phyloP scores from a whole-genome alignment of 2,888 invertebrate species.

The Ischnus inquisitorius region DNA sequence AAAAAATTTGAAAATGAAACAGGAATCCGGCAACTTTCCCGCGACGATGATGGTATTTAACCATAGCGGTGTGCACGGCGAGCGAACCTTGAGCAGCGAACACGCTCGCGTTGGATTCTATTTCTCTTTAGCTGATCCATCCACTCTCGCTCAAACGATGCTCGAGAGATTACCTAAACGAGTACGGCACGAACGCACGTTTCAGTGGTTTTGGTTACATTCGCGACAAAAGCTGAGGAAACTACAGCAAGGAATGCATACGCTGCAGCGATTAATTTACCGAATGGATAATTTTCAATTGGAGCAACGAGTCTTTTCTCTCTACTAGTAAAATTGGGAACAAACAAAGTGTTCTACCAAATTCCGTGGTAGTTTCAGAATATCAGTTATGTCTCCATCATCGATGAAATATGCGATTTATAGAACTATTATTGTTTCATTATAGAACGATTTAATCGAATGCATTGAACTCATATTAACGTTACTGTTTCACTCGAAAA shows the following conservation, averaged over 20 bases:
- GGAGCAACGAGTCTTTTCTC: too few species aligned
- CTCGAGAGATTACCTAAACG: neutral
- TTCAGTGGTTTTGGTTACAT: neutral
- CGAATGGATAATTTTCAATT: neutral
- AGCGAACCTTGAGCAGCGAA: neutral
- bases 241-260: neutral
- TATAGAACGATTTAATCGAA: neutral
- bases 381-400: too few species aligned
- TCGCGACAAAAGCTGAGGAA: neutral
- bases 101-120: neutral
- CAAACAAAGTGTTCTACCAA: too few species aligned
- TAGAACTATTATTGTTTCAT: neutral
- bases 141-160: neutral
- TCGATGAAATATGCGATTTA: too few species aligned
- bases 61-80: neutral
- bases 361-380: too few species aligned
- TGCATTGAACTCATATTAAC: neutral
- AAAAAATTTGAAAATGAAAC: neutral
- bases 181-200: neutral
- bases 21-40: constrained; percentile 9
- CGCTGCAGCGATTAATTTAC: neutral
- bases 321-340: too few species aligned
- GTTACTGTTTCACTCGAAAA: neutral
- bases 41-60: constrained; percentile 41
- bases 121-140: constrained; percentile 39